These are phyloP conservation scores for Forficula auricularia DNA, from an alignment of 1,140 invertebrate genomes.

Conservation along the genomic window DNA sequence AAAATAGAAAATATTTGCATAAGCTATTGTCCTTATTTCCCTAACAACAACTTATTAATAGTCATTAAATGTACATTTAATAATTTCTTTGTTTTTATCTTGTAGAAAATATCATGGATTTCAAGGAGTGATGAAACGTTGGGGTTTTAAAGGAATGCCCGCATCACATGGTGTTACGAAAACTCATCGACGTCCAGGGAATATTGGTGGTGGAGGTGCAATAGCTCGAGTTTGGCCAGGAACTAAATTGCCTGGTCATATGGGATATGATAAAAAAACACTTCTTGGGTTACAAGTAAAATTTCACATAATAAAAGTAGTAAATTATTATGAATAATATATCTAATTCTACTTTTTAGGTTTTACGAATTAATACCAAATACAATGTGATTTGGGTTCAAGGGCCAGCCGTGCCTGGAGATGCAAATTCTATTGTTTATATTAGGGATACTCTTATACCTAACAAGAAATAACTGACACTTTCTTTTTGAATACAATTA, in stretches of 20 bases:
- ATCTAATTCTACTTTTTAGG: constrained; percentile 30
- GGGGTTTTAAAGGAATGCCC: constrained; percentile 87
- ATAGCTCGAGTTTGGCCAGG: constrained; percentile 83
- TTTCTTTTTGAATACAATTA: constrained; percentile 1
- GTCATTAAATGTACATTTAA: too few relatives aligned
- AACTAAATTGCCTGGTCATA: constrained; percentile 91
- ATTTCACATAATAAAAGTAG: not conserved
- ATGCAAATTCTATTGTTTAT: constrained; percentile 57
- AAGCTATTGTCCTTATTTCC: too few relatives aligned
- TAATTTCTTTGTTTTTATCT: constrained; percentile 14
- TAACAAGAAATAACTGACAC: constrained; percentile 24
- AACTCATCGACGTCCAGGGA: constrained; percentile 79
- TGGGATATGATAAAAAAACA: constrained; percentile 68
- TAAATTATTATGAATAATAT: not conserved
- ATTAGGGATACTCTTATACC: constrained; percentile 65
- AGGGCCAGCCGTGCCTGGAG: constrained; percentile 65
- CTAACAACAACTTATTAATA: too few relatives aligned
- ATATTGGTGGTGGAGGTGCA: constrained; percentile 67
- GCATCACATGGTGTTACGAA: constrained; percentile 86
- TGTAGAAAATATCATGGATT: constrained; percentile 81
- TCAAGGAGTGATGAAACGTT: constrained; percentile 93
- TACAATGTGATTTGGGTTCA: constrained; percentile 81
- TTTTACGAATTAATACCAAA: constrained; percentile 82
- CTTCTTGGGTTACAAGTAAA: constrained; percentile 50
- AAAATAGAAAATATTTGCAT: too few relatives aligned